A percentile compares a stretch with the other conserved stretches of the same genome.
Evolutionary conservation across 2,113 vertebrate species (phyloP).

Genomic region (Meleagris gallopavo): DNA sequence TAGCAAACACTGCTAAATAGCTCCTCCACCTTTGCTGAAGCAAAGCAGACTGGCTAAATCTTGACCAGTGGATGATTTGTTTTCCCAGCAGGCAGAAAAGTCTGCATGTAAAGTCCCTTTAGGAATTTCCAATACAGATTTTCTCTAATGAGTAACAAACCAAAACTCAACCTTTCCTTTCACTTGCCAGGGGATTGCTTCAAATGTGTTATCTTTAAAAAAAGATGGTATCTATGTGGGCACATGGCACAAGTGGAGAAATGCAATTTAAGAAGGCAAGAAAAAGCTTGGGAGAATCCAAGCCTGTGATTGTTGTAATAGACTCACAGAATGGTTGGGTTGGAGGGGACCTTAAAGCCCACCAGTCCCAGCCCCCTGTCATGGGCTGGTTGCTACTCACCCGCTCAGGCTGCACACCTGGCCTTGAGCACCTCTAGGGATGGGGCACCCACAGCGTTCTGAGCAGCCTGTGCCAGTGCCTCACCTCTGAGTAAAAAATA

Average conservation of each 20-base stretch:
- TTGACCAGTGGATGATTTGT: neutral
- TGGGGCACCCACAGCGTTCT: too few relatives aligned
- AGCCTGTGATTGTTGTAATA: neutral
- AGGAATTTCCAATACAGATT: neutral
- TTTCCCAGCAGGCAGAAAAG: neutral
- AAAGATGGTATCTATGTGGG: neutral
- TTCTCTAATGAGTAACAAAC: neutral
- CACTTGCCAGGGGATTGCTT: neutral
- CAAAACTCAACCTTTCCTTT: neutral
- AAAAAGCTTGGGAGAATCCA: neutral
- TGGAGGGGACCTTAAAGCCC: neutral
- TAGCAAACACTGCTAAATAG: constrained; percentile 25
- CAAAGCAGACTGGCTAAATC: neutral
- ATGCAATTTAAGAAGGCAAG: neutral
- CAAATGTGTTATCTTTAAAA: neutral
- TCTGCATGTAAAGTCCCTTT: neutral
- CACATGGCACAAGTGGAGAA: neutral
- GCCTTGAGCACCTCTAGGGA: neutral
- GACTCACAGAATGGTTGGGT: too few relatives aligned
- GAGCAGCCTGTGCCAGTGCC: too few relatives aligned
- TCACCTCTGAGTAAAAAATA: too few relatives aligned
- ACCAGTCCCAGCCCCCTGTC: neutral
- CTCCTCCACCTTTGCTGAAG: neutral
- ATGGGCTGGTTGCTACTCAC: too few relatives aligned
- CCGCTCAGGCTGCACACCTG: neutral